phyloP scores from a whole-genome alignment of 2,113 vertebrate species.

The Corapipo altera region DNA sequence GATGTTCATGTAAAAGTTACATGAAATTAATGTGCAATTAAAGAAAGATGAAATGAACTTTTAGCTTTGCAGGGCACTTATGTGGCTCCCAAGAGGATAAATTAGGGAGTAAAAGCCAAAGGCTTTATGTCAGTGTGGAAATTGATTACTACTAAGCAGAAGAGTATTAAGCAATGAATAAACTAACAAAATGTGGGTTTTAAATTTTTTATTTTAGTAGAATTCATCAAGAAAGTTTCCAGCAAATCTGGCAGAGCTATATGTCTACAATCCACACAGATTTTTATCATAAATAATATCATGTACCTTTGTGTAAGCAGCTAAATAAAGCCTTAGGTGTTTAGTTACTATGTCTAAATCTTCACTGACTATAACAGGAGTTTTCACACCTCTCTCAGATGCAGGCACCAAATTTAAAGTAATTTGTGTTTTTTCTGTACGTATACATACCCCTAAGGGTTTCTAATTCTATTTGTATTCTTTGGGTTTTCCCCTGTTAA shows the following conservation, averaged over 20 bases:
- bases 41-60: constrained; percentile 26
- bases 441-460: neutral
- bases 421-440: neutral
- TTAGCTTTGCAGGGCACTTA: neutral
- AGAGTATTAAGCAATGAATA: neutral
- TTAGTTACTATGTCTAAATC: neutral
- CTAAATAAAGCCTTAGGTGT: neutral
- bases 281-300: neutral
- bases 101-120: constrained; percentile 6
- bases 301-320: neutral
- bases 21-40: constrained; percentile 44
- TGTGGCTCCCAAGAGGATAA: neutral
- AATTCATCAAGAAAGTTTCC: neutral
- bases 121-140: neutral
- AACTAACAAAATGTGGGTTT: neutral
- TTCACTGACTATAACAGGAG: neutral
- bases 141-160: neutral
- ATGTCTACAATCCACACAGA: neutral
- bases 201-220: neutral
- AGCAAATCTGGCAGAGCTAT: neutral
- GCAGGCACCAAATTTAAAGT: neutral
- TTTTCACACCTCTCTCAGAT: neutral
- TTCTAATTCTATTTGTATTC: neutral
- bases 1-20: constrained; percentile 7
- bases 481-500: neutral